Percentiles rank a stretch among this genome's conserved stretches.
Conservation (phyloP, 2,888 invertebrate genomes). For the Gari tellinella region DNA sequence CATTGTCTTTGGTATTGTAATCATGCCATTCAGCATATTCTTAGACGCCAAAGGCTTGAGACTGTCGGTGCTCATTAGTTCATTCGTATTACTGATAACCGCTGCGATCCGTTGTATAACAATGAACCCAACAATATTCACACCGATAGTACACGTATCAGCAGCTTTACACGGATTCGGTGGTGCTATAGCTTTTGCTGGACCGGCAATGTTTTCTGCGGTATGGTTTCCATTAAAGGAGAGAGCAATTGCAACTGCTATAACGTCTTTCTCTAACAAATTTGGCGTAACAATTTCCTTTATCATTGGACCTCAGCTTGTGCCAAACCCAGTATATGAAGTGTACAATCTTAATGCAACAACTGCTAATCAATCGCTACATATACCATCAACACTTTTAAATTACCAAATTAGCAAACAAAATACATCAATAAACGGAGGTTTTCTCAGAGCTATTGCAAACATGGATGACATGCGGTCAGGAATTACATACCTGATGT, state of each 20-base stretch:
- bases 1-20: constrained; percentile 80
- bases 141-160: constrained; percentile 76
- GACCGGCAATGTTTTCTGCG: constrained; percentile 83
- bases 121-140: constrained; percentile 15
- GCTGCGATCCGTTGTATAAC: constrained; percentile 40
- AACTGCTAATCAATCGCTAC: too few relatives aligned
- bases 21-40: constrained; percentile 82
- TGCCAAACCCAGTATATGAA: constrained; percentile 30
- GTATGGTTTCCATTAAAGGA: constrained; percentile 85
- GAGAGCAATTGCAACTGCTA: constrained; percentile 82
- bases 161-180: constrained; percentile 83
- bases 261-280: constrained; percentile 39
- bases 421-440: not conserved
- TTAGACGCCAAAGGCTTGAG: constrained; percentile 81
- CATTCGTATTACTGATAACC: constrained; percentile 17
- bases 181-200: constrained; percentile 83
- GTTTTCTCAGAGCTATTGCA: constrained; percentile 3
- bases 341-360: too few relatives aligned
- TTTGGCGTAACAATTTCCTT: constrained; percentile 42
- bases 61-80: constrained; percentile 24
- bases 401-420: too few relatives aligned
- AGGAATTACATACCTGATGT: constrained; percentile 33
- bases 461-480: constrained; percentile 5
- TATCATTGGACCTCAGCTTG: constrained; percentile 42
- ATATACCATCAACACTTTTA: too few relatives aligned